Conservation (phyloP, 2,888 invertebrate genomes). For the Amblyteles armatorius region DNA sequence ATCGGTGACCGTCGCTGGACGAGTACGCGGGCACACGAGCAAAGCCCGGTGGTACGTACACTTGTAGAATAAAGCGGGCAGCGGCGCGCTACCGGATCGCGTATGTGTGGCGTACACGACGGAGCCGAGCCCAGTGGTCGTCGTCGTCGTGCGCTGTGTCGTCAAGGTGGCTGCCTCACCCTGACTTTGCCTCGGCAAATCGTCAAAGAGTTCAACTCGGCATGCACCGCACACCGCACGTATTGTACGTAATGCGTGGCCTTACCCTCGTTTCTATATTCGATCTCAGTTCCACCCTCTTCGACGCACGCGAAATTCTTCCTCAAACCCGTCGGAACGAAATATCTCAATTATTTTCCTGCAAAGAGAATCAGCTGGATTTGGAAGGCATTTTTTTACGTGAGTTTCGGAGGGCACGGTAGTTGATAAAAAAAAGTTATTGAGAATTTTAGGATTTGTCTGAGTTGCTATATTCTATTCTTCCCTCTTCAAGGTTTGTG, state of each 20-base stretch:
- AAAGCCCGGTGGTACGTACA: constrained; percentile 30
- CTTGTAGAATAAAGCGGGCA: constrained; percentile 28
- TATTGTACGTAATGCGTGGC: constrained; percentile 48
- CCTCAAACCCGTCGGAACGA: background rate
- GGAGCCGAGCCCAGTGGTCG: constrained; percentile 8
- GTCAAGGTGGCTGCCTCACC: constrained; percentile 69
- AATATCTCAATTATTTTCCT: background rate
- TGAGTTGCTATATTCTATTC: no score
- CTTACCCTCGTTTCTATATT: constrained; percentile 48
- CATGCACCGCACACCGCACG: constrained; percentile 34
- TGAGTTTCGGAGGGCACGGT: no score
- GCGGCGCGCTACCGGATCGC: constrained; percentile 23
- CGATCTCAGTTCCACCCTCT: background rate
- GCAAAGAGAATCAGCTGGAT: no score
- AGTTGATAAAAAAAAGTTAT: no score
- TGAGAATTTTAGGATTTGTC: no score
- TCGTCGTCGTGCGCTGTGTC: constrained; percentile 41
- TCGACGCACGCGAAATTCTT: background rate
- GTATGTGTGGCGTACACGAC: background rate
- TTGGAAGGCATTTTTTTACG: no score
- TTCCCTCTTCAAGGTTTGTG: no score
- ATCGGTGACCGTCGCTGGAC: constrained; percentile 47
- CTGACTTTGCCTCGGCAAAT: constrained; percentile 68
- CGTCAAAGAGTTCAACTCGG: constrained; percentile 63
- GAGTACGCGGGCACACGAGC: constrained; percentile 26